Percentiles rank a stretch among this genome's conserved stretches.
phyloP scores from a whole-genome alignment of 2,113 vertebrate species.

The Hypocryptadius cinnamomeus region DNA sequence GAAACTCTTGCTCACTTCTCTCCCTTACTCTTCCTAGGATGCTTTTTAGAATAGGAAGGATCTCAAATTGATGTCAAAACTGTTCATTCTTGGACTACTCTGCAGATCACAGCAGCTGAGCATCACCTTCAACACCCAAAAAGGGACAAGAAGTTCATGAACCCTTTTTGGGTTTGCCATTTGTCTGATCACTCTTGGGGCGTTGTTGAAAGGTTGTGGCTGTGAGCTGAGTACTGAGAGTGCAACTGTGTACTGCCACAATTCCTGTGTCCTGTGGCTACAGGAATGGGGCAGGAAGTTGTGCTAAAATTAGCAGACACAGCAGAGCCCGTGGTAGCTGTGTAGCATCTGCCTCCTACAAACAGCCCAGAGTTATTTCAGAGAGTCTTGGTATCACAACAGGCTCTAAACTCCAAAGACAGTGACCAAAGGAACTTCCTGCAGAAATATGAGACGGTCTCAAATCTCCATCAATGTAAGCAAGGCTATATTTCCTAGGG shows the following conservation, averaged over 20 bases:
- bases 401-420: neutral
- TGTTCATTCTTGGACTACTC: neutral
- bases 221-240: neutral
- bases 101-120: neutral
- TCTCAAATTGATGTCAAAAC: neutral
- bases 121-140: neutral
- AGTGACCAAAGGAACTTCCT: neutral
- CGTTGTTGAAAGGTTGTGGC: neutral
- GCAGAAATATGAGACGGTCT: neutral
- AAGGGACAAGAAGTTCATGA: neutral
- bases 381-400: neutral
- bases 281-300: neutral
- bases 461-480: neutral
- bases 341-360: neutral
- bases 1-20: neutral
- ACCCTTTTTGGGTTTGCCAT: neutral
- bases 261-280: too few relatives aligned
- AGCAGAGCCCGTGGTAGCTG: neutral
- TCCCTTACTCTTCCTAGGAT: neutral
- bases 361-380: neutral
- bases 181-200: neutral
- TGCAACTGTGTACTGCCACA: neutral
- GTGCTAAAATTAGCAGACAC: neutral
- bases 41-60: neutral
- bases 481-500: neutral